Conservation (phyloP, 2,797 vertebrate species). For the Acrocephalus scirpaceus region DNA sequence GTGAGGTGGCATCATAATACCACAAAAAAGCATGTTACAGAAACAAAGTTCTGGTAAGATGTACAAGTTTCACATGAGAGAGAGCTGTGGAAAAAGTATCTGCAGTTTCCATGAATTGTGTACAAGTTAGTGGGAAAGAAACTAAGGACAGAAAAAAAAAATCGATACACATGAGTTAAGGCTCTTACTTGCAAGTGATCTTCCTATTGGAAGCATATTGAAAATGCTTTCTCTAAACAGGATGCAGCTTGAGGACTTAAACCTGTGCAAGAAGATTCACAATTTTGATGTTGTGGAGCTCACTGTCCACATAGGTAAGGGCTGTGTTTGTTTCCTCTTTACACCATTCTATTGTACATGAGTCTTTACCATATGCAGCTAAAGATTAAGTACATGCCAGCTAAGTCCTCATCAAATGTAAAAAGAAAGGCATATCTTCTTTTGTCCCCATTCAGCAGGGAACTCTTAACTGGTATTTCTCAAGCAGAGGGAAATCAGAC, state of each 20-base stretch:
- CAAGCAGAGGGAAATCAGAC: background rate
- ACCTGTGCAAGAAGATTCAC: background rate
- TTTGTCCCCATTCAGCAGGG: background rate
- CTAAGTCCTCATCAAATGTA: background rate
- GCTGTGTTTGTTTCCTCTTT: background rate
- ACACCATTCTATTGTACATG: background rate
- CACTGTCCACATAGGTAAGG: background rate
- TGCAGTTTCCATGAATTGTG: background rate
- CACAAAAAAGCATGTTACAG: conserved; percentile 26
- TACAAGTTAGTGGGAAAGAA: background rate
- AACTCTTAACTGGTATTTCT: background rate
- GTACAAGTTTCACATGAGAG: background rate
- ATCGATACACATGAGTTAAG: background rate
- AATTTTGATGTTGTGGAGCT: background rate
- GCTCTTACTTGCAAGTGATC: background rate
- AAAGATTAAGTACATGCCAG: background rate
- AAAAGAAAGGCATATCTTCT: background rate
- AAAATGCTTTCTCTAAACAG: background rate
- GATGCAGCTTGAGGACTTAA: background rate
- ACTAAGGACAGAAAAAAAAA: background rate
- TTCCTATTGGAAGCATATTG: background rate
- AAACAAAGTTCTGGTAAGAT: background rate
- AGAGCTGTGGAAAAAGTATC: background rate
- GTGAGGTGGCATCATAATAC: background rate
- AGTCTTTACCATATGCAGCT: background rate